Evolutionary conservation across 2,888 invertebrate species (phyloP), one percentile per base, ranked within the genome.

Genomic region (Homarus gammarus): DNA sequence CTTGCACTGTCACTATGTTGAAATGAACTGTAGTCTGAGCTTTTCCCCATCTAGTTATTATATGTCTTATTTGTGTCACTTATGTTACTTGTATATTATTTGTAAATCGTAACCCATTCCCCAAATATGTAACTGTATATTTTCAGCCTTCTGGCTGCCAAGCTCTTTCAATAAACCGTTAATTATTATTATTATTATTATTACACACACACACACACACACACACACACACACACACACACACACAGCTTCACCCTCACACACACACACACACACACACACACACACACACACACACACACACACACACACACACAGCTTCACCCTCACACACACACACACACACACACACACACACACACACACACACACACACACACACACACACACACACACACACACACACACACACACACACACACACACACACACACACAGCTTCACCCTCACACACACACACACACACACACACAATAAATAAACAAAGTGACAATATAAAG

Each of bases 381-480:
- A 6, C 27, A 68, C 68, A 27, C 68, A 68, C n/a, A 68, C 68
- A 68, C 27, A 68, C 68, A 68, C 68, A 68, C 27, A 27, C 68
- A 68, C 68, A 68, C 68, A 68, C 27, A 68, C 68, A 68, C n/a
- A 68, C 68, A n/a, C 68, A 68, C 68, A 68, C 27, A 68, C 68
- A 68, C 68, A 68, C n/a, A 68, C 68, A 68, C 68, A 68, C 68
- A 68, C 68, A 68, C 68, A 68, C n/a, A n/a, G n/a, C n/a, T n/a
- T n/a, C n/a, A n/a, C n/a, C n/a, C n/a, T n/a, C 68, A n/a, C 68
- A 68, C 68, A 68, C 27, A 68, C 68, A 68, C 68, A 68, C n/a
- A 68, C 68, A 68, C 68, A 68, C 68, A 68, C 68, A 68, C 68
- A 68, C n/a, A n/a, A n/a, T n/a, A n/a, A n/a, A n/a, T 6, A 68